Conservation (phyloP, 2,113 vertebrate genomes). For the Colaptes auratus region DNA sequence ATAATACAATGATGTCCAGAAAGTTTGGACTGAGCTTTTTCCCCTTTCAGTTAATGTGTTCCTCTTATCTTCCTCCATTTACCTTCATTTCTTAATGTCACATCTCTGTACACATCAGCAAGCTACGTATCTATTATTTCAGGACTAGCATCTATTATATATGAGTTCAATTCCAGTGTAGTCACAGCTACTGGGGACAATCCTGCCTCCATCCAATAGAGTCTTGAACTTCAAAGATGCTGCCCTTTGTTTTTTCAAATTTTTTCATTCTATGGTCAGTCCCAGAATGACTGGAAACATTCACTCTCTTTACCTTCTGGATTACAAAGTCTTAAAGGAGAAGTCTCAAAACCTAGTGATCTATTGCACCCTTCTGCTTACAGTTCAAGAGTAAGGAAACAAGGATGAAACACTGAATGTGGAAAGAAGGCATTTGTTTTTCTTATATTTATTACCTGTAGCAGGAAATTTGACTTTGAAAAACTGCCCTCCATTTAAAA, state of each 20-base stretch:
- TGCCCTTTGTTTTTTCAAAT: neutral
- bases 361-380: neutral
- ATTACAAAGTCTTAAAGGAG: neutral
- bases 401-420: neutral
- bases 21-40: neutral
- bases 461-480: neutral
- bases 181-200: neutral
- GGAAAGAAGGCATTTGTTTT: neutral
- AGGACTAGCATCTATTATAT: neutral
- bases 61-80: neutral
- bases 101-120: neutral
- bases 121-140: neutral
- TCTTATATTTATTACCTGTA: neutral
- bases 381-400: neutral
- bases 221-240: neutral
- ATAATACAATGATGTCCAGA: neutral
- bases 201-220: rapidly evolving
- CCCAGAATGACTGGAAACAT: neutral
- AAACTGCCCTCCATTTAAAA: neutral
- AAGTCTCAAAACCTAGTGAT: neutral
- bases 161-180: neutral
- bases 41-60: neutral
- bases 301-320: neutral
- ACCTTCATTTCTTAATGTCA: neutral
- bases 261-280: neutral